phyloP scores from a whole-genome alignment of 2,888 invertebrate species.

The Microdon myrmicae region DNA sequence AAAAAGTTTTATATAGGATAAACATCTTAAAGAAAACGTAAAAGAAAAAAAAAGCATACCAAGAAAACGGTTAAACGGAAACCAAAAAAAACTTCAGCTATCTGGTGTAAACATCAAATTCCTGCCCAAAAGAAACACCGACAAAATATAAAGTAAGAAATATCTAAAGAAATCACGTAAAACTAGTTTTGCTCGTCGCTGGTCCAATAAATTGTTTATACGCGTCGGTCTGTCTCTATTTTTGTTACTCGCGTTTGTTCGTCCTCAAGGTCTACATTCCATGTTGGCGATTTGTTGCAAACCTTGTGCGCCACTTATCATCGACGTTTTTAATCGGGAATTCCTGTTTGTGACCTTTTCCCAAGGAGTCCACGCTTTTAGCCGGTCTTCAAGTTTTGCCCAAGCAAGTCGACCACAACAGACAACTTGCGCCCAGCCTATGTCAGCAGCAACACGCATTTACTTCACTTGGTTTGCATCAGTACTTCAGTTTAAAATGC shows the following conservation, averaged over 20 bases:
- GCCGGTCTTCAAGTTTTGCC: slow-evolving; percentile 14
- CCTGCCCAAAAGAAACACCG: slow-evolving; percentile 2
- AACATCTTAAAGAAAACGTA: too few species aligned
- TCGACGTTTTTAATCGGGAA: slow-evolving; percentile 19
- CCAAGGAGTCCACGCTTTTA: slow-evolving; percentile 15
- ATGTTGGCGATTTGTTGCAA: slow-evolving; percentile 22
- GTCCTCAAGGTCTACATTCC: slow-evolving; percentile 28
- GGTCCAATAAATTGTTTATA: slow-evolving; percentile 32
- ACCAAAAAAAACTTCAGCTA: too few species aligned
- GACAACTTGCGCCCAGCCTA: background rate
- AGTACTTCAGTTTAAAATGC: slow-evolving; percentile 1
- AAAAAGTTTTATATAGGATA: too few species aligned
- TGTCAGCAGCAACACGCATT: slow-evolving; percentile 15
- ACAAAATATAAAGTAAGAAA: slow-evolving; percentile 12
- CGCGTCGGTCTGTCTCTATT: slow-evolving; percentile 1
- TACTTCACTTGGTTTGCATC: slow-evolving; percentile 13
- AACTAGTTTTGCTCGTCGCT: slow-evolving; percentile 41
- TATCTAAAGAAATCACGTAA: slow-evolving; percentile 43
- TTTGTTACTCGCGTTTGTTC: slow-evolving; percentile 23
- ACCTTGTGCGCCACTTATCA: slow-evolving; percentile 21
- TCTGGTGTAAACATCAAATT: too few species aligned
- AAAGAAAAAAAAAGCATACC: too few species aligned
- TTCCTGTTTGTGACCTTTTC: slow-evolving; percentile 50
- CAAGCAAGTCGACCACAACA: slow-evolving; percentile 19
- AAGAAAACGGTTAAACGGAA: too few species aligned